Conservation (phyloP, 1,140 invertebrate species). For the Solenopsis invicta region DNA sequence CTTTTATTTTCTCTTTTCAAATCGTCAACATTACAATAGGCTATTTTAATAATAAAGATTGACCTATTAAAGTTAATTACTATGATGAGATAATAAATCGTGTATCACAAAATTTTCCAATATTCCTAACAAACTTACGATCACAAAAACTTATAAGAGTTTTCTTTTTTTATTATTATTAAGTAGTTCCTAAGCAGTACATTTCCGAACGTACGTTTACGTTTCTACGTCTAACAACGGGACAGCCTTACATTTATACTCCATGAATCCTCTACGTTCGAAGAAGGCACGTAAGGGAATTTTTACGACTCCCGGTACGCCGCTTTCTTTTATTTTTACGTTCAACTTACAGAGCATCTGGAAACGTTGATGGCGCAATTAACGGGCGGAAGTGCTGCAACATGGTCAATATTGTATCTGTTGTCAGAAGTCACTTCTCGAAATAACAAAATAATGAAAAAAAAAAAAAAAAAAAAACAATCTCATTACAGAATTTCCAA, state of each 20-base stretch:
- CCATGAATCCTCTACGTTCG: constrained; percentile 57
- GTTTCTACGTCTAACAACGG: constrained; percentile 20
- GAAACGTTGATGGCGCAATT: constrained; percentile 64
- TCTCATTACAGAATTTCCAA: neutral
- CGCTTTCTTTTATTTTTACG: constrained; percentile 64
- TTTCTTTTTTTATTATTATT: constrained; percentile 69
- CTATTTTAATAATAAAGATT: neutral
- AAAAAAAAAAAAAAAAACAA: too few species aligned
- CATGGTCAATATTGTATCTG: constrained; percentile 47
- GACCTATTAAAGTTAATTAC: neutral
- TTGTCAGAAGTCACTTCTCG: constrained; percentile 24
- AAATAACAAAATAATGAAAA: constrained; percentile 46
- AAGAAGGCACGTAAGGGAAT: constrained; percentile 56
- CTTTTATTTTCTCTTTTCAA: neutral
- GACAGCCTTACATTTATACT: neutral
- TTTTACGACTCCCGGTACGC: constrained; percentile 46
- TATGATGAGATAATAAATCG: neutral
- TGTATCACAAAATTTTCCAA: neutral
- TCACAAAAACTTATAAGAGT: constrained; percentile 32
- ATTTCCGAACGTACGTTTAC: constrained; percentile 44
- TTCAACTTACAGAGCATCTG: constrained; percentile 46
- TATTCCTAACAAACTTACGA: neutral
- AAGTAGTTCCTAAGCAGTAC: constrained; percentile 41
- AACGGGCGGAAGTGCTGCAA: constrained; percentile 65
- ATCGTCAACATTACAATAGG: neutral